Base-by-base conservation (phyloP, 2,113 vertebrate species). In the Holacanthus passer region DNA sequence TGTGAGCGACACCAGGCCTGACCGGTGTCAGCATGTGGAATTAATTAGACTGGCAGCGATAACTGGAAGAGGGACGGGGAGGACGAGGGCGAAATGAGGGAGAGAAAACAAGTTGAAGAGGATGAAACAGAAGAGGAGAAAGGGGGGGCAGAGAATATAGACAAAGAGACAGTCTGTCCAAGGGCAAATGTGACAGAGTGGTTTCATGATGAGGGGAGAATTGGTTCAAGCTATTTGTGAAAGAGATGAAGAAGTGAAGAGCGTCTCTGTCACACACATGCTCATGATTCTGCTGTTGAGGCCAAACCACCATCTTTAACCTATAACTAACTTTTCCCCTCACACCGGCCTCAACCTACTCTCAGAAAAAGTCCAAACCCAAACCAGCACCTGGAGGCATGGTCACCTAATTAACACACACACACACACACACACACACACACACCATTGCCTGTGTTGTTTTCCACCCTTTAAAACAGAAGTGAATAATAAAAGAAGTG, bases 11-110 rank as follows among this genome's bases (percentile, higher is more conserved):
- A 84, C 73, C 79, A 83, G 80, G 66, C 88, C 88, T 71, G 75
- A 90, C 85, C 86, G 39, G 45, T 58, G 78, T 84, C 58, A 78
- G 81, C 91, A 90, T 89, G 17, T 90, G 89, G 88, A 89, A 82
- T 90, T 90, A 91, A 93, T 94, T 92, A 91, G 83, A 77, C 64
- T 59, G 50, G 66, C 85, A 90, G 7, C 7, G 7, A 92, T 86
- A 83, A 87, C 71, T 85, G 77, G 31, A 64, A 83, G 73, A 81
- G 56, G 14, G 53, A 27, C 5, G 20, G 9, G 11, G 66, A 58
- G 55, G 37, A 39, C 69, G 31, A 35, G 22, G 35, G 56, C 41
- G 31, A 73, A 78, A 60, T 3, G 68, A 77, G 67, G 52, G 29
- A 24, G 35, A 59, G 62, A 77, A 69, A 86, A 76, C 35, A 53